A percentile compares a stretch with the other conserved stretches of the same genome.
These are phyloP conservation scores for Epinephelus cyanopodus DNA, from an alignment of 2,113 vertebrate genomes.

Conservation along the genomic window DNA sequence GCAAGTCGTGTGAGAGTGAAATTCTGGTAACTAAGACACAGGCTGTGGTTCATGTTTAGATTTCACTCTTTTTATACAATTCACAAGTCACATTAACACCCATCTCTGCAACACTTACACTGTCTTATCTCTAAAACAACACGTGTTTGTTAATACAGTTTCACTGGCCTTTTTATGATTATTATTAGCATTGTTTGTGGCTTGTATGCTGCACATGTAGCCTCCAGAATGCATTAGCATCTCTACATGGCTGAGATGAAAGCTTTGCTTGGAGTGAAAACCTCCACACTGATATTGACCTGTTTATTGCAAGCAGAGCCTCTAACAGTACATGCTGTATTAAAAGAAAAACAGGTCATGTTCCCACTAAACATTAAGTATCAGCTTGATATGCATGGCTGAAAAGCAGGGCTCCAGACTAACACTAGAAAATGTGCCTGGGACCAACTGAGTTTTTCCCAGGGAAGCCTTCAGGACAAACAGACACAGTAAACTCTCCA, in stretches of 20 bases:
- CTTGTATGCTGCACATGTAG: neutral
- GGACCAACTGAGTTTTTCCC: no score
- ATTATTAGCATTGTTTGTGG: neutral
- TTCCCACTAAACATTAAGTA: no score
- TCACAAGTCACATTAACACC: neutral
- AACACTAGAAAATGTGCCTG: no score
- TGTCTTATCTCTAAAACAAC: no score
- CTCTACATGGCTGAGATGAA: neutral
- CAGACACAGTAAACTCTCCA: no score
- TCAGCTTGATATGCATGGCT: no score
- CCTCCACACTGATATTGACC: neutral
- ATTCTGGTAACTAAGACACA: neutral
- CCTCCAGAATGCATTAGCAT: neutral
- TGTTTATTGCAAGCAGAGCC: neutral
- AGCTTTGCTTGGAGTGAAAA: conserved; percentile 1
- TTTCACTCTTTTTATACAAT: neutral
- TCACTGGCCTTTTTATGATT: neutral
- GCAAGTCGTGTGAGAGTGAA: neutral
- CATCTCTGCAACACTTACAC: neutral
- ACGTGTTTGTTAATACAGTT: no score
- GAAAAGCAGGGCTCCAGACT: no score
- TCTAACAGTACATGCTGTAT: neutral
- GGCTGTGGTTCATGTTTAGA: neutral
- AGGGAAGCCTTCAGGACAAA: no score
- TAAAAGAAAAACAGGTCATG: no score